Conservation (phyloP, 2,888 invertebrate species). For the Agonopterix arenella region DNA sequence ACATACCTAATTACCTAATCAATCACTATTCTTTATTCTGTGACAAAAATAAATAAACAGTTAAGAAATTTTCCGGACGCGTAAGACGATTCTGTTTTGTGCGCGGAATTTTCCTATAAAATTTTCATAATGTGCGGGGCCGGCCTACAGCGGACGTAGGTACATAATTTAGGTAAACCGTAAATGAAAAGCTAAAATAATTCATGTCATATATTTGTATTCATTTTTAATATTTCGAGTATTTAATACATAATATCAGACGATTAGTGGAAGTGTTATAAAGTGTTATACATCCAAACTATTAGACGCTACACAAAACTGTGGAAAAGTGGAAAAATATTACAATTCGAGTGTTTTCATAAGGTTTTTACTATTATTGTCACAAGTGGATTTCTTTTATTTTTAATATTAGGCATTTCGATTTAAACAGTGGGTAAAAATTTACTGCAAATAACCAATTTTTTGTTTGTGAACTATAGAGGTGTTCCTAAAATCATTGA, state of each 20-base stretch:
- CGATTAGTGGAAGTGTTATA: slow-evolving; percentile 22
- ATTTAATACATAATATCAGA: slow-evolving; percentile 25
- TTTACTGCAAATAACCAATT: too few species aligned
- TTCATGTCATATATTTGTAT: slow-evolving; percentile 7
- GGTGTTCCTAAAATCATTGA: too few species aligned
- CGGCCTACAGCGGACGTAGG: background rate
- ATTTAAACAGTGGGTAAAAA: too few species aligned
- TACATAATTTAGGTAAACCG: background rate
- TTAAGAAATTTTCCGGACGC: too few species aligned
- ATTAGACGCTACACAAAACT: slow-evolving; percentile 7
- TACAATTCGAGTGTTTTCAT: slow-evolving; percentile 27
- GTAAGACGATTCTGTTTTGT: too few species aligned
- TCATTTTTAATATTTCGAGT: slow-evolving; percentile 13
- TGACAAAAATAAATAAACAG: too few species aligned
- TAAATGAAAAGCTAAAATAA: background rate
- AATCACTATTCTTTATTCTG: too few species aligned
- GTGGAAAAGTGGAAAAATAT: slow-evolving; percentile 71
- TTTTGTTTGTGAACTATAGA: too few species aligned
- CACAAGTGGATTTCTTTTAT: slow-evolving; percentile 27
- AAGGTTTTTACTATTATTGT: slow-evolving; percentile 56
- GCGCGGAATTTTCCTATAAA: too few species aligned
- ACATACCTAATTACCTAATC: too few species aligned
- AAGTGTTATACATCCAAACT: slow-evolving; percentile 14
- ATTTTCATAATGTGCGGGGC: too few species aligned
- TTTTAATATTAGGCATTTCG: background rate